A percentile compares a stretch with the other conserved stretches of the same genome.
Evolutionary conservation across 2,888 invertebrate species (phyloP).

Genomic region (Sphinx pinastri): DNA sequence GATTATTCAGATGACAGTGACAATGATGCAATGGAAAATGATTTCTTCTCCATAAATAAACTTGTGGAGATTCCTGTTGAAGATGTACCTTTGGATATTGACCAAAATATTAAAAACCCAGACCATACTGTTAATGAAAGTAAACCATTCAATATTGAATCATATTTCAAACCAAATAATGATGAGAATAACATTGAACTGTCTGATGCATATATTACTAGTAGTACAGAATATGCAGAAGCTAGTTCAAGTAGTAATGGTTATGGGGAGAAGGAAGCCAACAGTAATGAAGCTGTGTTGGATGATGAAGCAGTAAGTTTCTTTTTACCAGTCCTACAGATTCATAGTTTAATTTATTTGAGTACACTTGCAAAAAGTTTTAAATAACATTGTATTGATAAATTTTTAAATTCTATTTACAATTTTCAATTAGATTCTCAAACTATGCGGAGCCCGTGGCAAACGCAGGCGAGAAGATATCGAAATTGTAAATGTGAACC

Average conservation of each 20-base stretch:
- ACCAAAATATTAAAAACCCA: slow-evolving; percentile 33
- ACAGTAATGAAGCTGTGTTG: slow-evolving; percentile 50
- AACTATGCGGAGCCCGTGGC: slow-evolving; percentile 87
- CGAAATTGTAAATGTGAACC: slow-evolving; percentile 92
- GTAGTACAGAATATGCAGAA: slow-evolving; percentile 36
- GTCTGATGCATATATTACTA: slow-evolving; percentile 34
- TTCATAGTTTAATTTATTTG: not conserved
- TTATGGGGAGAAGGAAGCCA: slow-evolving; percentile 39
- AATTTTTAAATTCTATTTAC: no score
- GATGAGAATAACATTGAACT: slow-evolving; percentile 42
- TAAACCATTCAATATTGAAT: slow-evolving; percentile 59
- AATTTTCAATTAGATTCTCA: slow-evolving; percentile 78
- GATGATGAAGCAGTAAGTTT: slow-evolving; percentile 78
- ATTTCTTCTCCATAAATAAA: slow-evolving; percentile 83
- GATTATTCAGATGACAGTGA: slow-evolving; percentile 77
- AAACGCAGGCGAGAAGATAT: slow-evolving; percentile 86
- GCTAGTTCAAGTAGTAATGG: slow-evolving; percentile 43
- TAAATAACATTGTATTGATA: no score
- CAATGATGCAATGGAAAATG: slow-evolving; percentile 78
- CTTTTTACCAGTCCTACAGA: not conserved
- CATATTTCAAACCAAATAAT: slow-evolving; percentile 67
- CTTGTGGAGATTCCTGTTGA: slow-evolving; percentile 67
- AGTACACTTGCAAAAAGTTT: no score
- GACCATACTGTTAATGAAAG: slow-evolving; percentile 35
- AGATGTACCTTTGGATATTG: slow-evolving; percentile 64